A percentile compares a stretch with the other conserved stretches of the same genome.
These are phyloP conservation scores for Hydriomena furcata DNA, from an alignment of 2,888 invertebrate species.

Conservation along the genomic window DNA sequence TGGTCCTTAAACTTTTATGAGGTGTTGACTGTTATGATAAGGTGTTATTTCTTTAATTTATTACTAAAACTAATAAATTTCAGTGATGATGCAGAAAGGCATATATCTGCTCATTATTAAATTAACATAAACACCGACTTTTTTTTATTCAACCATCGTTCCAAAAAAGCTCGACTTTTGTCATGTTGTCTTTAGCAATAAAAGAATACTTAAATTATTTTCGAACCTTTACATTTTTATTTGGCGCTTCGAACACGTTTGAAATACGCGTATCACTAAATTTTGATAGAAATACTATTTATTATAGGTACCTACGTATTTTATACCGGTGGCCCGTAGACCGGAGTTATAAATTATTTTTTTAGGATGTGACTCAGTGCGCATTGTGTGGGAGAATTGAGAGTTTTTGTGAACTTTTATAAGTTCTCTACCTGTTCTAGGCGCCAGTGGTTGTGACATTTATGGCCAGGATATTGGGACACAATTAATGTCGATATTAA, in stretches of 20 bases:
- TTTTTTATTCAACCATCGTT: constrained; percentile 73
- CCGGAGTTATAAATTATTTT: constrained; percentile 79
- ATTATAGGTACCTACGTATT: too few species aligned
- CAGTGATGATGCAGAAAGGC: too few species aligned
- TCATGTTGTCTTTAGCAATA: constrained; percentile 53
- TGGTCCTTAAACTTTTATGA: not conserved
- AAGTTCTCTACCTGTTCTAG: constrained; percentile 75
- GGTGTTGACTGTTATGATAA: constrained; percentile 10
- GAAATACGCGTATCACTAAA: constrained; percentile 84
- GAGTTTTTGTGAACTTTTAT: constrained; percentile 69
- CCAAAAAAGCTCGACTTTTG: constrained; percentile 71
- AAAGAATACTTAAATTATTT: constrained; percentile 55
- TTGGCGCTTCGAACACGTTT: constrained; percentile 77
- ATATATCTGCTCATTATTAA: too few species aligned
- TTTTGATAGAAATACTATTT: constrained; percentile 80
- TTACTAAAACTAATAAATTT: constrained; percentile 50
- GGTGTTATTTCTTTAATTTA: constrained; percentile 53
- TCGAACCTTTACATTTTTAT: constrained; percentile 76
- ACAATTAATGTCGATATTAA: constrained; percentile 81
- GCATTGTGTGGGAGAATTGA: constrained; percentile 66
- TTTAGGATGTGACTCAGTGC: constrained; percentile 57
- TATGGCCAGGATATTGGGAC: constrained; percentile 80
- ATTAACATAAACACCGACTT: constrained; percentile 65
- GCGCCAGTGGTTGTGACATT: constrained; percentile 81
- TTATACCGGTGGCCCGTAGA: constrained; percentile 66